phyloP scores from a whole-genome alignment of 2,888 invertebrate genomes.

The Patella depressa region DNA sequence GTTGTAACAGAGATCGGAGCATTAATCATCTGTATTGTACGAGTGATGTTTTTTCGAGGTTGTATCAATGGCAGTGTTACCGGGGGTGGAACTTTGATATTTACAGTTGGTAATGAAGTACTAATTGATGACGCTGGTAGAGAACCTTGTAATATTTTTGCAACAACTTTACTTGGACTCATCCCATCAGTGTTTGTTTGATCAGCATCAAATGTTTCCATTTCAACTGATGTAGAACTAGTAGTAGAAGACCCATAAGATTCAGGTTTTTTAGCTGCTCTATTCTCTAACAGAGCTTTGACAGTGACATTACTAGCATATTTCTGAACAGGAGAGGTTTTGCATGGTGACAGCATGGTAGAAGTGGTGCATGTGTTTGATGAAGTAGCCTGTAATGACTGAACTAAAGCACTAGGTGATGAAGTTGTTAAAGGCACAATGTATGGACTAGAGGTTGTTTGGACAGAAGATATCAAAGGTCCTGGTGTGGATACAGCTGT shows the following conservation, averaged over 20 bases:
- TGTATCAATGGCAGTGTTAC: constrained; percentile 56
- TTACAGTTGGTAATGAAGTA: constrained; percentile 62
- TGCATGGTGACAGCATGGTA: not conserved
- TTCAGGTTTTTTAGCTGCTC: constrained; percentile 42
- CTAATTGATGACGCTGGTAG: constrained; percentile 57
- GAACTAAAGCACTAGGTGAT: constrained; percentile 8
- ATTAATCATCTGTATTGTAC: constrained; percentile 63
- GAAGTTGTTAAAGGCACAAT: constrained; percentile 22
- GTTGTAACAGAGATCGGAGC: constrained; percentile 62
- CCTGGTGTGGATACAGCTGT: not conserved
- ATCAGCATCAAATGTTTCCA: not conserved
- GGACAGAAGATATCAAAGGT: constrained; percentile 11
- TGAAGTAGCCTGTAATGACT: not conserved
- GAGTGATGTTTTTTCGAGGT: constrained; percentile 59
- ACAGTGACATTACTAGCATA: constrained; percentile 67
- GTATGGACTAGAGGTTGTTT: not conserved
- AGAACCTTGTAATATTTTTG: constrained; percentile 20
- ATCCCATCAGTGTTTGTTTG: not conserved
- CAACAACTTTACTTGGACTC: not conserved
- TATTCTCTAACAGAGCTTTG: constrained; percentile 61
- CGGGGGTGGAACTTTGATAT: constrained; percentile 63
- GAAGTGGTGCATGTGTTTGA: not conserved
- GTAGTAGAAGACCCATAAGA: constrained; percentile 4
- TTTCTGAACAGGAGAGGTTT: constrained; percentile 35
- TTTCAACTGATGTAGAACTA: not conserved